Conservation (phyloP, 2,888 invertebrate species). For the Chymomyza caudatula region DNA sequence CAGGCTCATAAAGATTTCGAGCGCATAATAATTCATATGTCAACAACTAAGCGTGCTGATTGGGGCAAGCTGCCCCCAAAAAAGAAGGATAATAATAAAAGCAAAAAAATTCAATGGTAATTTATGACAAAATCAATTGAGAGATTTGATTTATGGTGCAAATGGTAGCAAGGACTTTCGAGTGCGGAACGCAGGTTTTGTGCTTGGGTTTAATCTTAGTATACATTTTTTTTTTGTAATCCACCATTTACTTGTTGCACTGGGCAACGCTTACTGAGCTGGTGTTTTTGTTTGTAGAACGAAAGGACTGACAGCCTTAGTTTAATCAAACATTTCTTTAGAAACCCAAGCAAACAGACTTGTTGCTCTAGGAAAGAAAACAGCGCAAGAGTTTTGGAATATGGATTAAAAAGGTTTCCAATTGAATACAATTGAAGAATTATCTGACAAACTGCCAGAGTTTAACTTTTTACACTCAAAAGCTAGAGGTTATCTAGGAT, state of each 20-base stretch:
- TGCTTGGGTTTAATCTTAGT: neutral
- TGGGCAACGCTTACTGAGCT: too few species aligned
- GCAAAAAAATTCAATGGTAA: slow-evolving; percentile 29
- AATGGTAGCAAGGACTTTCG: slow-evolving; percentile 1
- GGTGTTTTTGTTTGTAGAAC: too few species aligned
- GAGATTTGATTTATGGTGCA: slow-evolving; percentile 40
- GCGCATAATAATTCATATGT: neutral
- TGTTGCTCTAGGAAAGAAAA: too few species aligned
- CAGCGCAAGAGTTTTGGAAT: too few species aligned
- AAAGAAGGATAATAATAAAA: slow-evolving; percentile 15
- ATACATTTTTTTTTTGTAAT: neutral
- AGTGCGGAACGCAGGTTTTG: neutral
- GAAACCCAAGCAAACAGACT: too few species aligned
- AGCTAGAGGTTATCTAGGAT: too few species aligned
- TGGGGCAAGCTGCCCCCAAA: neutral
- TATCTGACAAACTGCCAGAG: too few species aligned
- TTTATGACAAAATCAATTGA: slow-evolving; percentile 42
- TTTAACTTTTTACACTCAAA: too few species aligned
- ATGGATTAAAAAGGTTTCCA: too few species aligned
- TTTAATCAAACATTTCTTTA: too few species aligned
- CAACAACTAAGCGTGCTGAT: neutral
- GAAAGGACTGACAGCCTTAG: too few species aligned
- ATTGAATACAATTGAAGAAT: too few species aligned
- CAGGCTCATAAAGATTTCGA: neutral
- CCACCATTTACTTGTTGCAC: slow-evolving; percentile 55